Percentiles rank a stretch among this genome's conserved stretches.
Evolutionary conservation across 2,888 invertebrate species (phyloP).

Genomic region (Leistus spinibarbis): DNA sequence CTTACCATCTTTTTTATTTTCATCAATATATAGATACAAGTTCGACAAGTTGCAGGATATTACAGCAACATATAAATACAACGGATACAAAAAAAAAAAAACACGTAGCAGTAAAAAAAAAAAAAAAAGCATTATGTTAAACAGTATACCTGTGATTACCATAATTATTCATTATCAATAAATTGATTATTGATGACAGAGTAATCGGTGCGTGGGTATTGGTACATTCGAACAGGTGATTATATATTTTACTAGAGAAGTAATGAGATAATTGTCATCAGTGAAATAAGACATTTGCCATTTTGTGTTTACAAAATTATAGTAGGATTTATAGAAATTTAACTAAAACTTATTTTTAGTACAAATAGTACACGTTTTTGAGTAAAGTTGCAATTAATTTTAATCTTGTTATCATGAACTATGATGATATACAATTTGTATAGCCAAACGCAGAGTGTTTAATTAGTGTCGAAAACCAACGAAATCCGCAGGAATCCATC

Average conservation of each 20-base stretch:
- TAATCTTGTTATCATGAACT: too few relatives aligned
- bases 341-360: too few relatives aligned
- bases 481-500: slow-evolving; percentile 3
- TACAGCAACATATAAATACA: background rate
- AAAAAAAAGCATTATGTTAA: background rate
- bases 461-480: too few relatives aligned
- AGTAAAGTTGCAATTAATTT: too few relatives aligned
- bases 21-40: too few relatives aligned
- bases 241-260: slow-evolving; percentile 3
- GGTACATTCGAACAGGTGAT: slow-evolving; percentile 8
- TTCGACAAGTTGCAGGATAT: background rate
- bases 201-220: slow-evolving; percentile 26
- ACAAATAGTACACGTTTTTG: too few relatives aligned
- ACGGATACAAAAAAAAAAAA: background rate
- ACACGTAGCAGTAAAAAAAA: background rate
- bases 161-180: slow-evolving; percentile 32
- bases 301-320: too few relatives aligned
- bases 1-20: too few relatives aligned
- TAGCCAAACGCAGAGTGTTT: too few relatives aligned
- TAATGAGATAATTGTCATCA: slow-evolving; percentile 4
- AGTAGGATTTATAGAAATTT: too few relatives aligned
- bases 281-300: background rate
- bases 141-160: slow-evolving; percentile 30
- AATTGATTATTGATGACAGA: slow-evolving; percentile 35
- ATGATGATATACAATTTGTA: too few relatives aligned